Conservation (phyloP, 1,140 invertebrate genomes). For the Laupala kohalensis region DNA sequence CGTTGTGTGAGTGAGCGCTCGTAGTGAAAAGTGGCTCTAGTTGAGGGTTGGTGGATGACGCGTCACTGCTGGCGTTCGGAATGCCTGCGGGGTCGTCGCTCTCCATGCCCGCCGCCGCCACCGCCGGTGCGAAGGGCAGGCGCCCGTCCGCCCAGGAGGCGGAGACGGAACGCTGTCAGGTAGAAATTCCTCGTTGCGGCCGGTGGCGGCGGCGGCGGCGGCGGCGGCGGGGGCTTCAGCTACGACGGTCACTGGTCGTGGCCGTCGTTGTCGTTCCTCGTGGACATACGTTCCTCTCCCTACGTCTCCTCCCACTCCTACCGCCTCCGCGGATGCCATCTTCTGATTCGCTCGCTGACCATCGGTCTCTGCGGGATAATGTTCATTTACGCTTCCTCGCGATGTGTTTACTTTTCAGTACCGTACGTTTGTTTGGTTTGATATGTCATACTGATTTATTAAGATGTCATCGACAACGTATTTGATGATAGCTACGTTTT, state of each 20-base stretch:
- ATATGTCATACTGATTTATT: too few relatives aligned
- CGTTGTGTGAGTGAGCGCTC: too few relatives aligned
- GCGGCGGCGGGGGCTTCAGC: not conserved
- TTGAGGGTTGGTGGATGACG: slow-evolving; percentile 26
- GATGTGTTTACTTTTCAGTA: too few relatives aligned
- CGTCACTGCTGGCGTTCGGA: not conserved
- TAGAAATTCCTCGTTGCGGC: not conserved
- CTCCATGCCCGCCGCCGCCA: not conserved
- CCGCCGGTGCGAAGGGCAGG: not conserved
- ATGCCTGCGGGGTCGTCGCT: not conserved
- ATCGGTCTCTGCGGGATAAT: too few relatives aligned
- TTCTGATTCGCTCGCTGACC: too few relatives aligned
- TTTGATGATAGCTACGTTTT: too few relatives aligned
- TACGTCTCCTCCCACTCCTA: not conserved
- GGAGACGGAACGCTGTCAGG: not conserved
- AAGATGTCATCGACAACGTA: too few relatives aligned
- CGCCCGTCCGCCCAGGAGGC: too few relatives aligned
- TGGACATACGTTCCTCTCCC: not conserved
- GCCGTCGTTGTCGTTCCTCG: not conserved
- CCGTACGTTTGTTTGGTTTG: too few relatives aligned
- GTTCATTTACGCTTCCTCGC: too few relatives aligned
- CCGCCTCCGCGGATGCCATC: not conserved
- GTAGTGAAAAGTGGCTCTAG: slow-evolving; percentile 30
- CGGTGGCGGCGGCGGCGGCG: too few relatives aligned
- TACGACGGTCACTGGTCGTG: not conserved